Conservation (phyloP, 2,113 vertebrate species). For the Isichthys henryi region DNA sequence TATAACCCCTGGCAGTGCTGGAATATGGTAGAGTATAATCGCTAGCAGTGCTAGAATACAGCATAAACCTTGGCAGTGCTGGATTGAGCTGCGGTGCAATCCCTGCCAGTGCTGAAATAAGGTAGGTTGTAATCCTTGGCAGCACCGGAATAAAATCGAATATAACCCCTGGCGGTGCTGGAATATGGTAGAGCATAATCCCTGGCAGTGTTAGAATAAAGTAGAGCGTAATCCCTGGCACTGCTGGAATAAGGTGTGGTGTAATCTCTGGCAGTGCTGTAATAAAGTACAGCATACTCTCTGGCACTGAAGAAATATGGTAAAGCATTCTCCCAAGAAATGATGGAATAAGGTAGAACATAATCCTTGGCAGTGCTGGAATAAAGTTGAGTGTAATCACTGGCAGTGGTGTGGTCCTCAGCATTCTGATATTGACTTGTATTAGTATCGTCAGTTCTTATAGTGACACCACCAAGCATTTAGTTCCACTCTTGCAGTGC, state of each 20-base stretch:
- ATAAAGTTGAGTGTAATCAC: neutral
- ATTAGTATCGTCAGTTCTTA: neutral
- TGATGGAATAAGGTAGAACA: neutral
- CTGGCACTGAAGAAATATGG: too few relatives aligned
- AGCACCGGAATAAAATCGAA: neutral
- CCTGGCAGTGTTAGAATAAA: neutral
- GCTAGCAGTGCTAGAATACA: neutral
- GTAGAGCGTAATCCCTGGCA: neutral
- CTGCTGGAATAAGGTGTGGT: neutral
- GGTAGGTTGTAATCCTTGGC: neutral
- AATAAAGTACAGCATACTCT: too few relatives aligned
- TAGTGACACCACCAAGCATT: neutral
- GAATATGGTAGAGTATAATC: too few relatives aligned
- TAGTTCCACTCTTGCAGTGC: neutral
- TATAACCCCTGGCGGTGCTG: neutral
- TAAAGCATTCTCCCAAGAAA: too few relatives aligned
- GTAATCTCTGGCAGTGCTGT: neutral
- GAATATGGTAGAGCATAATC: too few relatives aligned
- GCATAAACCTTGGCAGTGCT: neutral
- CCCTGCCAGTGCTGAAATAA: neutral
- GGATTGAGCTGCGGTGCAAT: neutral
- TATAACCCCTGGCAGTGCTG: neutral
- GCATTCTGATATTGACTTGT: neutral
- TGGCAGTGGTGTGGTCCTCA: neutral
- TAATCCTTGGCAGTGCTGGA: neutral